Base-by-base conservation (phyloP, 1,140 invertebrate species). In the Trichonephila clavata region DNA sequence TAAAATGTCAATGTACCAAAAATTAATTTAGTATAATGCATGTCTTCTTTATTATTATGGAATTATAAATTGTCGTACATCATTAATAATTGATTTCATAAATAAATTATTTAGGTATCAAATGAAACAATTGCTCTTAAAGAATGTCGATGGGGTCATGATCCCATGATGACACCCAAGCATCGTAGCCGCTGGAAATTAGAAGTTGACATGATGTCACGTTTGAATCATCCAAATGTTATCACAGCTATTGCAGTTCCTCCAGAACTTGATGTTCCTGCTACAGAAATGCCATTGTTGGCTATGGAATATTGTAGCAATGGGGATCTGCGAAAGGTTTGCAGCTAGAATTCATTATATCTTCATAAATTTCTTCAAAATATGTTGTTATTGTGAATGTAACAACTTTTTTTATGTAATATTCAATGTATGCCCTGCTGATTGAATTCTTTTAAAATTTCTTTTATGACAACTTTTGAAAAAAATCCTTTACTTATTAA, bases 261-360 rank as follows among this genome's bases (percentile, higher is more conserved):
- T 16, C 59, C 93, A 8, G 95, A 95, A 63, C 94, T 96, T 0
- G 93, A 93, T 65, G 93, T 94, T 20, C 91, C 90, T 24, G 65
- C 94, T 59, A 94, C 86, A 18, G 94, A 95, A 61, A 94, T 97
- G 27, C 98, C 98, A 7, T 96, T 98, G n/a, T 96, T 99, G 16
- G 97, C 98, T 94, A 98, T 99, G 97, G 98, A 99, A 95, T 99
- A 97, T 95, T 99, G 98, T 95, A 97, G 96, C 87, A 97, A 97
- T 80, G 98, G 98, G 16, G 98, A 98, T 96, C 96, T 99, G 13
- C 96, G 98, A 95, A 97, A 97, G 95, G 97, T 97, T 94, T 68
- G 92, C 18, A 21, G 1, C 10, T 5, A 50, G 10, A 50, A 50
- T 50, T 50, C 50, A n/a, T 0, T 50, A 13, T 10, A 50, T 50